Base-by-base conservation (phyloP, 2,888 invertebrate species). In the Mimumesa dahlbomi region DNA sequence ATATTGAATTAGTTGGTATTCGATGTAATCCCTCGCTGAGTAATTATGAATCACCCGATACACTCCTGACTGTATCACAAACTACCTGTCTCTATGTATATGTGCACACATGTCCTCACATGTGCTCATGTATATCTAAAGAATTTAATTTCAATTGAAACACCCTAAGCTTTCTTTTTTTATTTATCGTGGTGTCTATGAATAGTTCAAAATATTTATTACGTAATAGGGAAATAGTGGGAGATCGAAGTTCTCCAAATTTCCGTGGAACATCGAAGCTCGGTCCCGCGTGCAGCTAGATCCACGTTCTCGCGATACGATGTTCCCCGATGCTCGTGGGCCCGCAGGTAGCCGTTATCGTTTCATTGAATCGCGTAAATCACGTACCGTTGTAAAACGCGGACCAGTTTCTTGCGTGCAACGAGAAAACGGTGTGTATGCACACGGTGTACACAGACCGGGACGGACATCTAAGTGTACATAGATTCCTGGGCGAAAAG, bases 331-430 rank as follows among this genome's bases (percentile, higher is more conserved):
- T 65, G 61, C 29, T 45, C 45, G 3, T 3, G 5, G 42, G 29
- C 57, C 66, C 61, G 62, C 58, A 73, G 62, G 72, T 72, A 75
- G 77, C 67, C 56, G 57, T 68, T 78, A 79, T 78, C 79, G 70
- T 70, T 76, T 71, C 77, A 49, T 53, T 43, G 73, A 76, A 79
- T 77, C 74, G 70, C 75, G 77, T 78, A 75, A 79, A 78, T 75
- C 79, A 75, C 66, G 54, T 69, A 65, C 69, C 65, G 69, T 69
- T 69, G 69, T 65, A 69, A 69, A 69, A 69, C 65, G 62, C 54
- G 71, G 64, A 77, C 77, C 67, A 73, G 73, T 74, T n/a, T 77
- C 56, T 66, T 53, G 34, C 36, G 45, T 58, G 57, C 38, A 38
- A 16, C 9, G 40, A 52, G 36, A 22, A 22, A 31, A 25, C 6